Evolutionary conservation across 2,113 vertebrate species (phyloP).

Genomic region (Cryptomyrus ogoouensis): DNA sequence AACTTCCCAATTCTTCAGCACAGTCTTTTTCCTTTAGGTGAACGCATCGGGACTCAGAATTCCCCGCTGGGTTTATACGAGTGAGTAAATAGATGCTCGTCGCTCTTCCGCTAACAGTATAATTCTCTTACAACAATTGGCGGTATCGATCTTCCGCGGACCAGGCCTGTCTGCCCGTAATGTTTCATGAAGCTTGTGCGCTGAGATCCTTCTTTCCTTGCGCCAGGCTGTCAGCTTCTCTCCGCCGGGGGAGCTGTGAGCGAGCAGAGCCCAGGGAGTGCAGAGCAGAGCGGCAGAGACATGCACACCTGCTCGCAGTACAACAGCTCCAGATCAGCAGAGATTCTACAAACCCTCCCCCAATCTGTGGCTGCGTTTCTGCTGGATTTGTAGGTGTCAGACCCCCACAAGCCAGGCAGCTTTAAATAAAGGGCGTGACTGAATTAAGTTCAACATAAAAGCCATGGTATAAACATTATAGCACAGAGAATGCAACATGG

Average conservation of each 20-base stretch:
- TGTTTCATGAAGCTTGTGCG: background rate
- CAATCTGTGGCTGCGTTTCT: background rate
- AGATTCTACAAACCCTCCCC: background rate
- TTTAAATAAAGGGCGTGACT: background rate
- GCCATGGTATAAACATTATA: background rate
- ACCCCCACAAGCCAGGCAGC: background rate
- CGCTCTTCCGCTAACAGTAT: conserved; percentile 54
- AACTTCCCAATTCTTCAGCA: background rate
- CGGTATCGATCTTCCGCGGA: conserved; percentile 49
- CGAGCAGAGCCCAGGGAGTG: background rate
- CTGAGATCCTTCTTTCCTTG: background rate
- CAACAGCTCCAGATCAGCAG: background rate
- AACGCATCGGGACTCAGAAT: background rate
- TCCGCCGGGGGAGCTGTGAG: background rate
- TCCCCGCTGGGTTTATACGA: conserved; percentile 38
- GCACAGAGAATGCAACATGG: background rate
- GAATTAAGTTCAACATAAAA: background rate
- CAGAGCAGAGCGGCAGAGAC: background rate
- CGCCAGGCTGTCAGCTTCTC: background rate
- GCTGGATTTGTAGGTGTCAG: background rate
- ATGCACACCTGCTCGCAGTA: background rate
- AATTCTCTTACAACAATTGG: conserved; percentile 51
- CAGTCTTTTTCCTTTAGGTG: background rate
- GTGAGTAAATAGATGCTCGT: conserved; percentile 52
- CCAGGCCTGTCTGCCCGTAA: conserved; percentile 35